Evolutionary conservation across 2,797 vertebrate species (phyloP).

Genomic region (Muscicapa striata): DNA sequence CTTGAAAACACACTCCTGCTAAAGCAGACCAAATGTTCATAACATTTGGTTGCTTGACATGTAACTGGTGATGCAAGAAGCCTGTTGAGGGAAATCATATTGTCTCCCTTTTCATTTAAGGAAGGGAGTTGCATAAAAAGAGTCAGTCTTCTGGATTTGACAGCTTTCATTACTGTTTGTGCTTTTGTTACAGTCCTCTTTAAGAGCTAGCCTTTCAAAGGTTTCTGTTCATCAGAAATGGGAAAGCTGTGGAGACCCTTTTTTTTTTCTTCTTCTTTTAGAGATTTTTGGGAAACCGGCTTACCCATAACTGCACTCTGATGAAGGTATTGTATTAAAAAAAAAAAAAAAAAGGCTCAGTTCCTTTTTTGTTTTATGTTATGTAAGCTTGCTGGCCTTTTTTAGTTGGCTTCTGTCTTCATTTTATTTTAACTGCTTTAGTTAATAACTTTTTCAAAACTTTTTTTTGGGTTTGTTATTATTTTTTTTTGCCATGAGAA

Average conservation of each 20-base stretch:
- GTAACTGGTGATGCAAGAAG: not conserved
- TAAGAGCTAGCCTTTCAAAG: not conserved
- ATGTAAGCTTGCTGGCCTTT: not conserved
- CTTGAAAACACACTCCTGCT: not conserved
- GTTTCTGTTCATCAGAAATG: not conserved
- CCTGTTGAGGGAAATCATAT: not conserved
- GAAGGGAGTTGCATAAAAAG: not conserved
- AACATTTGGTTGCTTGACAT: not conserved
- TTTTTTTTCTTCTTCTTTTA: conserved; percentile 3
- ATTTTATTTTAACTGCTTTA: not conserved
- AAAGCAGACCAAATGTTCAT: not conserved
- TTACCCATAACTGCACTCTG: not conserved
- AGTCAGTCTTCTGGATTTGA: not conserved
- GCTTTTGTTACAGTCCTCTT: not conserved
- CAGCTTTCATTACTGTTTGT: not conserved
- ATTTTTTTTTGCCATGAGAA: not conserved
- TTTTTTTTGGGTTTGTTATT: not conserved
- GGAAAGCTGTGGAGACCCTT: not conserved
- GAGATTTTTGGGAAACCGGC: conserved; percentile 17
- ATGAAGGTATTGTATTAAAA: not conserved
- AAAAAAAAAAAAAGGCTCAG: not conserved
- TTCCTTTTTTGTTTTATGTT: not conserved
- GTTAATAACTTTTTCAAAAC: not conserved
- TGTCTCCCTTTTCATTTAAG: not conserved
- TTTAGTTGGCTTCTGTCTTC: not conserved